phyloP scores from a whole-genome alignment of 2,113 vertebrate species.

The Xyrauchen texanus region DNA sequence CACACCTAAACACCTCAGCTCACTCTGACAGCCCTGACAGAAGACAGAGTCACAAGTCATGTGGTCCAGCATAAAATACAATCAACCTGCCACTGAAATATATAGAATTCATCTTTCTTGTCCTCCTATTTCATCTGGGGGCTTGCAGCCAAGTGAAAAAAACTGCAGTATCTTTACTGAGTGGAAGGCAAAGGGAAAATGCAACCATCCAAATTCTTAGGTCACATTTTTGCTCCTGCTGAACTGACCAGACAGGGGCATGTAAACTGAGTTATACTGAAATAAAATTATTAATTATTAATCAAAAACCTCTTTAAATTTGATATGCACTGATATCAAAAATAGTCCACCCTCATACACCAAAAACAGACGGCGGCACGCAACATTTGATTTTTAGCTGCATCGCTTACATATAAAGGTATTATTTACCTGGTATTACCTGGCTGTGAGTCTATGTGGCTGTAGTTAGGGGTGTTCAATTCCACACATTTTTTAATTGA shows the following conservation, averaged over 20 bases:
- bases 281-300: conserved; percentile 62
- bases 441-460: too few species aligned
- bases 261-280: conserved; percentile 18
- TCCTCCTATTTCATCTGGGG: conserved; percentile 44
- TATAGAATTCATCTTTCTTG: conserved; percentile 48
- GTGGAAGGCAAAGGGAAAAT: background rate
- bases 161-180: conserved; percentile 27
- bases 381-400: conserved; percentile 45
- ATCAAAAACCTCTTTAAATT: conserved; percentile 66
- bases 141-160: conserved; percentile 49
- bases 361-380: conserved; percentile 53
- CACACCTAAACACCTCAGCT: conserved; percentile 31
- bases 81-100: conserved; percentile 39
- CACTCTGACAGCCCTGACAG: conserved; percentile 46
- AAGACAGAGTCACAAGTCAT: conserved; percentile 39
- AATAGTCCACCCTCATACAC: conserved; percentile 63
- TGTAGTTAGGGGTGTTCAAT: too few species aligned
- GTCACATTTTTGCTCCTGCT: conserved; percentile 12
- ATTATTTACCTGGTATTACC: too few species aligned
- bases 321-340: conserved; percentile 65
- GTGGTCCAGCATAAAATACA: conserved; percentile 47
- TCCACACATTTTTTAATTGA: too few species aligned
- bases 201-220: background rate
- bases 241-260: conserved; percentile 15
- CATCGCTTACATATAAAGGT: too few species aligned